These are phyloP conservation scores for Microtus pennsylvanicus DNA, from an alignment of 2,113 vertebrate genomes.

Conservation along the genomic window DNA sequence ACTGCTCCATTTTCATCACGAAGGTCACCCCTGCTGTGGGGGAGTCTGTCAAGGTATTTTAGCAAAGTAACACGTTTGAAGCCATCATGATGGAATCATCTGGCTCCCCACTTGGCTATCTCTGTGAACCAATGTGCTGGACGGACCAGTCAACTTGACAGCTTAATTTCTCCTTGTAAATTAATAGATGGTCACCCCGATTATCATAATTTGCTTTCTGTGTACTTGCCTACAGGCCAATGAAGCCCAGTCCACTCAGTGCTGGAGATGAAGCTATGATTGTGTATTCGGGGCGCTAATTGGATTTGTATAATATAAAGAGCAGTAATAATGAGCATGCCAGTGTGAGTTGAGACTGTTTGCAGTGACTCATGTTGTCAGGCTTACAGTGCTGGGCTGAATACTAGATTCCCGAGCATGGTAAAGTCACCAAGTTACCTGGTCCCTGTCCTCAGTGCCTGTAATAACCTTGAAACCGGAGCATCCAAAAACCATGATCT, in stretches of 20 bases:
- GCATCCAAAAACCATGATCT: not conserved
- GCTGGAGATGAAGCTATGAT: conserved; percentile 24
- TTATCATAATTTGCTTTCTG: conserved; percentile 61
- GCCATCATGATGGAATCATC: not conserved
- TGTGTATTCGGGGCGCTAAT: conserved; percentile 59
- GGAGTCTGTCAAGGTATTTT: conserved; percentile 37
- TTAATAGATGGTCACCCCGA: conserved; percentile 66
- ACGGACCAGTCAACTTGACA: conserved; percentile 46
- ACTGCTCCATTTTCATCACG: not conserved
- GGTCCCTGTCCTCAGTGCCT: not conserved
- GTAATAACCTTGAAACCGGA: not conserved
- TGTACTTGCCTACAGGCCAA: conserved; percentile 47
- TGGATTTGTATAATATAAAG: conserved; percentile 65
- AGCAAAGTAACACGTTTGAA: conserved; percentile 1
- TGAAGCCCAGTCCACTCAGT: not conserved
- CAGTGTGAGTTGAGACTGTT: conserved; percentile 36
- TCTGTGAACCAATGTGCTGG: not conserved
- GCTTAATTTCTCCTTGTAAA: conserved; percentile 68
- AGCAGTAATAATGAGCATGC: conserved; percentile 52
- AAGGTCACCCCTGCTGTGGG: conserved; percentile 14
- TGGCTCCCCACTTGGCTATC: conserved; percentile 51
- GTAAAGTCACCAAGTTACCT: conserved; percentile 1
- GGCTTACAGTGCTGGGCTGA: not conserved
- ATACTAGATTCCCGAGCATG: not conserved
- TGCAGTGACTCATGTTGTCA: not conserved